phyloP scores from a whole-genome alignment of 2,113 vertebrate genomes.

The Bambusicola thoracicus region DNA sequence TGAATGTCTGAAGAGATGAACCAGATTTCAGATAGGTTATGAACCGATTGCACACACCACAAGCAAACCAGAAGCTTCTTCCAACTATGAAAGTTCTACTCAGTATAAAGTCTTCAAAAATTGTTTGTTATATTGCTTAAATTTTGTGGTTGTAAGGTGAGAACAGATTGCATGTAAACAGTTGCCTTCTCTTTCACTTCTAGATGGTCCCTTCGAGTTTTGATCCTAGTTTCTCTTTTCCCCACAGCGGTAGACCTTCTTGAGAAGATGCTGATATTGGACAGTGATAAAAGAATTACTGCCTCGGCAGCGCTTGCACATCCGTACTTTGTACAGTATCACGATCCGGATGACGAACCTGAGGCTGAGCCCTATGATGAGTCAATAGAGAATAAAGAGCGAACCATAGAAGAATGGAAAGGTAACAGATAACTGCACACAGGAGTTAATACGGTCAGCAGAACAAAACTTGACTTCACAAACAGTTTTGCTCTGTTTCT shows the following conservation, averaged over 20 bases:
- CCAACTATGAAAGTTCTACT: background rate
- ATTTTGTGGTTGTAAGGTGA: background rate
- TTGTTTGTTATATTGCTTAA: background rate
- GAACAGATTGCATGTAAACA: background rate
- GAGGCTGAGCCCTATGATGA: conserved; percentile 92
- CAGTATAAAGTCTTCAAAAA: background rate
- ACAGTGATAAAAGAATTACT: conserved; percentile 93
- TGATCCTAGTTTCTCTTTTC: background rate
- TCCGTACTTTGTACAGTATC: conserved; percentile 96
- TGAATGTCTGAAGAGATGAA: background rate
- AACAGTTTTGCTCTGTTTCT: background rate
- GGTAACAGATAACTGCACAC: conserved; percentile 73
- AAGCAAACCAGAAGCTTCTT: background rate
- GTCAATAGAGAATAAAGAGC: conserved; percentile 91
- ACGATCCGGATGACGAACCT: conserved; percentile 93
- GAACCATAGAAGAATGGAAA: conserved; percentile 96
- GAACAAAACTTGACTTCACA: background rate
- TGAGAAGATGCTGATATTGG: conserved; percentile 95
- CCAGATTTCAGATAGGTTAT: background rate
- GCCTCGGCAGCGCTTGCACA: conserved; percentile 91
- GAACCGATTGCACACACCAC: background rate
- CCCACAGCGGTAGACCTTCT: conserved; percentile 91
- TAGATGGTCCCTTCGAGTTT: background rate
- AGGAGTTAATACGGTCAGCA: background rate
- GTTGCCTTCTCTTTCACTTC: background rate